Evolutionary conservation across 1,140 invertebrate species (phyloP), one percentile per base, ranked within the genome.

Genomic region (Drosophila gunungcola): DNA sequence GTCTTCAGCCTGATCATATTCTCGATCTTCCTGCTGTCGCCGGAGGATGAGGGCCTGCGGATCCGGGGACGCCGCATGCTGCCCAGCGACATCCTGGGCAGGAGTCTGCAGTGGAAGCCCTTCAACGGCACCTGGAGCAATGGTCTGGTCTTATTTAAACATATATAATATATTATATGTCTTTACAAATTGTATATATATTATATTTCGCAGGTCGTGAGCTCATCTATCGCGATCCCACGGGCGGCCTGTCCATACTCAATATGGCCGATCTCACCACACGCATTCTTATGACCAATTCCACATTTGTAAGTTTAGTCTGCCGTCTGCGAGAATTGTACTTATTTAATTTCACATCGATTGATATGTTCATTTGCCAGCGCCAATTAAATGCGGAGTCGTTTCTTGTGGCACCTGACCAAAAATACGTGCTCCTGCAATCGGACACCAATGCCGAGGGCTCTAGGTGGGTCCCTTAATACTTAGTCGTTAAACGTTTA

Each of bases 1-100:
- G 97, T 98, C 9, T 95, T 97, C 73, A 96, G 96, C 16, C 94
- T 98, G 70, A 98, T 98, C 41, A 94, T 97, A 60, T 96, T 97
- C 91, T 97, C 97, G 83, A 97, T 98, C 80, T 95, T 97, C 16
- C 93, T 98, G 43, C 94, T 98, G 9, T 97, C 96, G 6, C 96
- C 96, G 2, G 92, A 92, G 75, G 95, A 96, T 73, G 94, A 96
- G 75, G 95, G 95, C 1, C 94, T 95, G 9, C 92, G 95, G 52
- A 94, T 95, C 41, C 94, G 94, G 45, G 96, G 96, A 3, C 91
- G 93, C 12, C 94, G 96, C 73, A 94, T 96, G 34, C 93, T 94
- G 4, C 92, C 96, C 56, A 94, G 94, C 39, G 95, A 97, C 68
- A 94, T 97, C 32, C 93, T 96, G 9, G 92, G 94, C 13, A 94